A percentile compares a stretch with the other conserved stretches of the same genome.
phyloP scores from a whole-genome alignment of 1,140 invertebrate species.

The Drosophila leontia region DNA sequence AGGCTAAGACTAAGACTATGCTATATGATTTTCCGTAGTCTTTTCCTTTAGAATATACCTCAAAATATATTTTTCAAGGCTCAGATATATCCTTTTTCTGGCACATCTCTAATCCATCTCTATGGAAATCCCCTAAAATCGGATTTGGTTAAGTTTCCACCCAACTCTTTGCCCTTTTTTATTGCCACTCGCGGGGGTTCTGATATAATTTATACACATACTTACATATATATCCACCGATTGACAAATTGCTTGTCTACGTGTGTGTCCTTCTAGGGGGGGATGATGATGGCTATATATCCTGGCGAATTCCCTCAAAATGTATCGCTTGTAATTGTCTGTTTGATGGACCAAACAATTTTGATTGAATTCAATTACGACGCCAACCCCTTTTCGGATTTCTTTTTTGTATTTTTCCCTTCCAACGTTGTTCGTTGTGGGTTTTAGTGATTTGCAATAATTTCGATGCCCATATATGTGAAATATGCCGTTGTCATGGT shows the following conservation, averaged over 20 bases:
- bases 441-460: slow-evolving; percentile 84
- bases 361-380: slow-evolving; percentile 84
- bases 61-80: no score
- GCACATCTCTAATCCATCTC: background rate
- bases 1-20: no score
- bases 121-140: background rate
- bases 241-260: slow-evolving; percentile 81
- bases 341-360: slow-evolving; percentile 84
- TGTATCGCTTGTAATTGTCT: slow-evolving; percentile 78
- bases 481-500: slow-evolving; percentile 82
- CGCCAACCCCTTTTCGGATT: slow-evolving; percentile 42
- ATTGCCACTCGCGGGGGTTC: slow-evolving; percentile 8
- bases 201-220: background rate
- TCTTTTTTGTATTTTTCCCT: background rate
- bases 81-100: no score
- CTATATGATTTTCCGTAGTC: no score
- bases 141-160: background rate
- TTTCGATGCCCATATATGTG: slow-evolving; percentile 63
- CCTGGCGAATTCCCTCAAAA: slow-evolving; percentile 40
- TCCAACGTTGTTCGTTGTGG: slow-evolving; percentile 60
- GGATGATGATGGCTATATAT: slow-evolving; percentile 7
- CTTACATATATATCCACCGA: slow-evolving; percentile 23
- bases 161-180: slow-evolving; percentile 25
- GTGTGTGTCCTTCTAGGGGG: slow-evolving; percentile 58
- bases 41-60: no score